These are phyloP conservation scores for Trachymyrmex cornetzi DNA, from an alignment of 1,140 invertebrate genomes.

Conservation along the genomic window DNA sequence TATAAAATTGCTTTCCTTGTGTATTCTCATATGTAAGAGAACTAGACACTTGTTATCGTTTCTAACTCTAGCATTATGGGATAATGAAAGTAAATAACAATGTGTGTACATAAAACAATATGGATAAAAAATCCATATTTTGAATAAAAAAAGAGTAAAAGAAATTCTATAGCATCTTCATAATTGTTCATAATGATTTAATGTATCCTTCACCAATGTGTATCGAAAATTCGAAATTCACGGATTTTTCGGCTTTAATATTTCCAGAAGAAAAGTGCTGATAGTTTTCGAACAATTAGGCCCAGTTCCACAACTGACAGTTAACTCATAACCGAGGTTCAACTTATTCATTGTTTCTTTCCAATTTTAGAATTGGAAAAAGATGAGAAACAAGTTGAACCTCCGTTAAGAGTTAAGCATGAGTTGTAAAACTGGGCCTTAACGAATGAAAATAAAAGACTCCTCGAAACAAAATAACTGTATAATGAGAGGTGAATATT, in stretches of 20 bases:
- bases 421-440: too few species aligned
- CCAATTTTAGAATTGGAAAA: too few species aligned
- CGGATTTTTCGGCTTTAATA: background rate
- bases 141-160: background rate
- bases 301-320: too few species aligned
- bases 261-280: background rate
- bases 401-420: too few species aligned
- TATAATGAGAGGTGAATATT: background rate
- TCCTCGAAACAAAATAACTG: background rate
- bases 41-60: background rate
- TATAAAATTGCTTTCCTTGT: conserved; percentile 5
- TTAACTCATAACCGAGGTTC: too few species aligned
- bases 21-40: background rate
- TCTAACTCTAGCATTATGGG: background rate
- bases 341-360: too few species aligned
- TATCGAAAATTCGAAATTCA: background rate
- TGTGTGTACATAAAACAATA: background rate
- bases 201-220: background rate
- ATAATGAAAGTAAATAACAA: conserved; percentile 20
- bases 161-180: conserved; percentile 3
- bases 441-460: conserved; percentile 2
- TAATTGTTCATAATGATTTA: background rate
- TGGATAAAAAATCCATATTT: too few species aligned
- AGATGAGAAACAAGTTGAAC: too few species aligned
- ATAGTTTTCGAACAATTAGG: background rate